These are phyloP conservation scores for Cetonia aurata DNA, from an alignment of 2,888 invertebrate species.

Conservation along the genomic window DNA sequence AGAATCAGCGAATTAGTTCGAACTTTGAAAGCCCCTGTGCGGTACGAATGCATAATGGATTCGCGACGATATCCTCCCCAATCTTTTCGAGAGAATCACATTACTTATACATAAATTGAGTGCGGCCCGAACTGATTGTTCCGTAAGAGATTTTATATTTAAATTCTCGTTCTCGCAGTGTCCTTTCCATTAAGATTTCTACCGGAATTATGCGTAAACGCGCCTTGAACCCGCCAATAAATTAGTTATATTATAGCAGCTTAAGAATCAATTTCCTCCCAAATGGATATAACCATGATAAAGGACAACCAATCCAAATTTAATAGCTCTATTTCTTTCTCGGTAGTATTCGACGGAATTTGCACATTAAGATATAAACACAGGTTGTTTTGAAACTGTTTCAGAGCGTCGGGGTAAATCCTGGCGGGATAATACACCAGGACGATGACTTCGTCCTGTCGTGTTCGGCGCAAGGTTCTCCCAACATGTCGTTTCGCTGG, in stretches of 20 bases:
- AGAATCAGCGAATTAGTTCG: no score
- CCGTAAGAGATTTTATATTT: slow-evolving; percentile 1
- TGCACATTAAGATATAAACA: not conserved
- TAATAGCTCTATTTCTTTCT: slow-evolving; percentile 7
- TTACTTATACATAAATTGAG: slow-evolving; percentile 22
- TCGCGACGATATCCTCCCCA: not conserved
- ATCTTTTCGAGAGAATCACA: slow-evolving; percentile 15
- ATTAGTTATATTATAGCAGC: slow-evolving; percentile 4
- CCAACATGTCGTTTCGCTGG: slow-evolving; percentile 82
- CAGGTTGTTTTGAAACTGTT: not conserved
- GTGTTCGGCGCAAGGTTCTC: slow-evolving; percentile 83
- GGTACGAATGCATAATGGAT: not conserved
- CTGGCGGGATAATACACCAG: slow-evolving; percentile 70
- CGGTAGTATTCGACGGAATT: not conserved
- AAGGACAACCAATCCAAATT: not conserved
- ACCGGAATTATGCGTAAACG: slow-evolving; percentile 14
- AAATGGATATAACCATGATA: not conserved
- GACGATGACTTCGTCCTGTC: slow-evolving; percentile 83
- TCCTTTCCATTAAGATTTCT: slow-evolving; percentile 20
- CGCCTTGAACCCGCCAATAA: slow-evolving; percentile 1
- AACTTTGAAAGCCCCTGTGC: no score
- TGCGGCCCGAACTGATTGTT: slow-evolving; percentile 5
- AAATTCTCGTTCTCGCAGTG: slow-evolving; percentile 1
- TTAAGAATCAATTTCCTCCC: slow-evolving; percentile 4
- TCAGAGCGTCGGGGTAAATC: slow-evolving; percentile 69